phyloP scores from a whole-genome alignment of 2,113 vertebrate genomes.

The Halcyon malimbica region DNA sequence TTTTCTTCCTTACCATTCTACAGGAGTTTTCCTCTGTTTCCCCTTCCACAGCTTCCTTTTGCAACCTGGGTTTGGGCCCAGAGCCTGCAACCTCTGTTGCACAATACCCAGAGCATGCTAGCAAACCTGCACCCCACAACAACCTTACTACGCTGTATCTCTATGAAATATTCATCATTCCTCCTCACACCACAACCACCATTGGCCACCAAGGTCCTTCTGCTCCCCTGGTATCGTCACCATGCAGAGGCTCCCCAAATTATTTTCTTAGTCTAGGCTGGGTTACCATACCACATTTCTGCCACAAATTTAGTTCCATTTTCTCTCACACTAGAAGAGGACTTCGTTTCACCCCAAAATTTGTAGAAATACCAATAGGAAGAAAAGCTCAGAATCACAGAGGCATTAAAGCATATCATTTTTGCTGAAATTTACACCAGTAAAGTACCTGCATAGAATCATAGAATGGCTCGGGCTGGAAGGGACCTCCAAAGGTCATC shows the following conservation, averaged over 20 bases:
- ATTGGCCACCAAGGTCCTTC: background rate
- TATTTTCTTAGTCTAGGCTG: background rate
- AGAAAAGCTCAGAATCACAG: background rate
- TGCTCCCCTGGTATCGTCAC: background rate
- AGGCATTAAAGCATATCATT: background rate
- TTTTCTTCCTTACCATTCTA: background rate
- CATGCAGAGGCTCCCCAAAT: background rate
- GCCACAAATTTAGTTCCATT: background rate
- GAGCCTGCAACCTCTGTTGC: background rate
- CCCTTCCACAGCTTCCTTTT: background rate
- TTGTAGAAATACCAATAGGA: background rate
- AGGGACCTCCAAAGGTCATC: too few species aligned
- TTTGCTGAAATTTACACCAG: background rate
- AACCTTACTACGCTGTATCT: background rate
- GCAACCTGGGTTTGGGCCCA: background rate
- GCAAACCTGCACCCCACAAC: background rate
- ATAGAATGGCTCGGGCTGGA: too few species aligned
- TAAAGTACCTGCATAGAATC: background rate
- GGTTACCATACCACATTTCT: background rate
- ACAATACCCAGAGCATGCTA: background rate
- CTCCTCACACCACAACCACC: accelerated
- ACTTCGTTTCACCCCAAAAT: background rate
- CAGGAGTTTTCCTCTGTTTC: background rate
- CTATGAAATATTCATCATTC: background rate
- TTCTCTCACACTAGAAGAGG: background rate